Percentiles rank a stretch among this genome's conserved stretches.
These are phyloP conservation scores for Phoeniculus purpureus DNA, from an alignment of 2,797 vertebrate species.

Conservation along the genomic window DNA sequence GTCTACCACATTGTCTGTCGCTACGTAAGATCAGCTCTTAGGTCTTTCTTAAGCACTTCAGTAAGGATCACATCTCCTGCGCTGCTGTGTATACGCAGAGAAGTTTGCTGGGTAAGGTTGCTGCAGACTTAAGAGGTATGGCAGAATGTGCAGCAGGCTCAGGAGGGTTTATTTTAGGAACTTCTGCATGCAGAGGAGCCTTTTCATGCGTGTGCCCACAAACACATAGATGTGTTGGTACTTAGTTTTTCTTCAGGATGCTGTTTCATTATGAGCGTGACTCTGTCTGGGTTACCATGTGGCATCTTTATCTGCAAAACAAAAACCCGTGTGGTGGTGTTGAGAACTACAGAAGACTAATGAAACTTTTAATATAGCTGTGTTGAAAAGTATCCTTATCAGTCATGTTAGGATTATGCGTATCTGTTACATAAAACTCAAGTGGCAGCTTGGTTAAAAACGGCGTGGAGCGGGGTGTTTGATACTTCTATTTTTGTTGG, in stretches of 20 bases:
- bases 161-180: neutral
- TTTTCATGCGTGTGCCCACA: neutral
- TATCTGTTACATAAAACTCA: constrained; percentile 38
- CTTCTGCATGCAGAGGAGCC: neutral
- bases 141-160: neutral
- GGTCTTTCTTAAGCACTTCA: neutral
- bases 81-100: neutral
- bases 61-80: rapidly evolving
- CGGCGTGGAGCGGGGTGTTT: neutral
- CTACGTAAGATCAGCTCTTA: neutral
- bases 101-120: neutral
- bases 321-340: neutral
- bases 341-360: constrained; percentile 40
- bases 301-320: constrained; percentile 25
- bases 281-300: neutral
- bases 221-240: neutral
- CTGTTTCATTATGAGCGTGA: neutral
- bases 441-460: neutral
- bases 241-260: neutral
- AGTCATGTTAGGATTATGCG: neutral
- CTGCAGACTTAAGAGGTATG: neutral
- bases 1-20: neutral
- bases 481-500: constrained; percentile 50
- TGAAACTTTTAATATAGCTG: constrained; percentile 55
- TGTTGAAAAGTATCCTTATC: constrained; percentile 60